Evolutionary conservation across 92 coral and sea anemone genomes (phyloP), one percentile per base, ranked within the genome.

Genomic region (Parazoanthus swiftii): DNA sequence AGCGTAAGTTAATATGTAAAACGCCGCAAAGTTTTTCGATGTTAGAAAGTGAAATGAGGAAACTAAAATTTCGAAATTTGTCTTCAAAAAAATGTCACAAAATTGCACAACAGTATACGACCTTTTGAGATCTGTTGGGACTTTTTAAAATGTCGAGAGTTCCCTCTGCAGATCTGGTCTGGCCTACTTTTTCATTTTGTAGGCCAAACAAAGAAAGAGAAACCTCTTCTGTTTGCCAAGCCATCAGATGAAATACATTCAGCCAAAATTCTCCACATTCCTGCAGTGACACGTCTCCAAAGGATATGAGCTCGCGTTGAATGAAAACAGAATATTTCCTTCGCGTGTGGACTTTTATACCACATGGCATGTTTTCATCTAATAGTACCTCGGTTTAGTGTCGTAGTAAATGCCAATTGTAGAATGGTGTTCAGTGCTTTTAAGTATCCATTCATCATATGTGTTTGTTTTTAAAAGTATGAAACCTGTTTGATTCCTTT

Each of bases 211-310:
- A 25, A 33, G 77, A 73, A 73, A 72, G 78, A 23, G 59, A 77
- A 43, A 9, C 59, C 37, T 7, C 83, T 48, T 54, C 70, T 54
- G 83, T 79, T 78, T 78, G 63, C 8, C 81, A 78, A 66, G 56
- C 50, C 63, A 67, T 83, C 59, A n/a, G 63, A 67, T 67, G 42
- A 67, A 83, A 83, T 67, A 46, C 63, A 48, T 70, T 83, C 86
- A 83, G 65, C 44, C 43, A 67, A 6, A 83, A 83, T 83, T 83
- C 86, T 68, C 77, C 5, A 23, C 54, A 83, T 83, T 83, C 86
- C 86, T 67, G 14, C 39, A 83, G 75, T 83, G 86, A 71, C 86
- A 83, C 23, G 86, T 38, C 39, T 46, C 43, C 77, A 43, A n/a
- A 70, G 20, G 42, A 33, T 63, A 6, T 25, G 86, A 67, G 39